Evolutionary conservation across 35 echinoderm and acorn worm species (phyloP).

Genomic region (Heliocidaris tuberculata): DNA sequence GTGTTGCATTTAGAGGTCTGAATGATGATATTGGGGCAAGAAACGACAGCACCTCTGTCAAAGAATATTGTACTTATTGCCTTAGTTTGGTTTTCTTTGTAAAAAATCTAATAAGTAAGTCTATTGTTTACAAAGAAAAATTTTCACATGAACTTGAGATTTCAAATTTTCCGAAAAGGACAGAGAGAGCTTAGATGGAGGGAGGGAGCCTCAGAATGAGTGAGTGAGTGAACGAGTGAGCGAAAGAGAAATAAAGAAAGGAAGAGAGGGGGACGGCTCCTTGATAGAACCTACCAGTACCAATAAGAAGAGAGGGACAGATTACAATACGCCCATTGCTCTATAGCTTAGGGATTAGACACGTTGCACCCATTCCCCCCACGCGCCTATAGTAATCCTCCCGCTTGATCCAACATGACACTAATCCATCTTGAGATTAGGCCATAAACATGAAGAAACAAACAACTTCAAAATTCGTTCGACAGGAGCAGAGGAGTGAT

Average conservation of each 20-base stretch:
- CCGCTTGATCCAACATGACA: neutral
- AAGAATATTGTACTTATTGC: no score
- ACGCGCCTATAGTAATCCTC: neutral
- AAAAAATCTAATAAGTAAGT: no score
- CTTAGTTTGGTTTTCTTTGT: no score
- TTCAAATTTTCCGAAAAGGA: no score
- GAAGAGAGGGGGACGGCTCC: no score
- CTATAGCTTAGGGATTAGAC: neutral
- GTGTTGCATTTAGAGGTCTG: no score
- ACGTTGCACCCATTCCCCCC: slow-evolving; percentile 5
- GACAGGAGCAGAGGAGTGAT: neutral
- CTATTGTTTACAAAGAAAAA: no score
- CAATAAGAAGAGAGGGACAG: neutral
- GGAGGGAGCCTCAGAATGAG: no score
- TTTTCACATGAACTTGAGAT: no score
- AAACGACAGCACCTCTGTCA: no score
- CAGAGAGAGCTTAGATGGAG: no score
- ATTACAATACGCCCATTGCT: neutral
- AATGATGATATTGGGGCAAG: no score
- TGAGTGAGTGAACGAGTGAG: neutral
- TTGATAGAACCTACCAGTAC: neutral
- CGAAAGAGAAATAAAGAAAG: neutral
- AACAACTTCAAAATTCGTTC: neutral
- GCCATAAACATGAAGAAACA: neutral
- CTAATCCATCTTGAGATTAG: slow-evolving; percentile 4